Evolutionary conservation across 2,888 invertebrate species (phyloP).

Genomic region (Agrotis exclamationis): DNA sequence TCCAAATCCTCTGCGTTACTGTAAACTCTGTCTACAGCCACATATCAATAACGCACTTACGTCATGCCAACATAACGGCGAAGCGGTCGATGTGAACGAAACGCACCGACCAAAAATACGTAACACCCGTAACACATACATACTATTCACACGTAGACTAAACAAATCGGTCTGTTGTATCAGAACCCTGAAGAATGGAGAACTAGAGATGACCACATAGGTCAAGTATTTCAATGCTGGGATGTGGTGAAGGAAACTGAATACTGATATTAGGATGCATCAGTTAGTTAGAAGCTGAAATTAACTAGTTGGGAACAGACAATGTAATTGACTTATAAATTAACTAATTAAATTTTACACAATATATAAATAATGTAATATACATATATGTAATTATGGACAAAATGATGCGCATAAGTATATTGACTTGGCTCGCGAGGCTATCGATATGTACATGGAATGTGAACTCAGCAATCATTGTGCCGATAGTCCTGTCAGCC

Average conservation of each 20-base stretch:
- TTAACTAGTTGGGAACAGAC: background rate
- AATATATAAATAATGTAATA: too few species aligned
- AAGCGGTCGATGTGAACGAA: conserved; percentile 46
- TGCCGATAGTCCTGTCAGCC: too few species aligned
- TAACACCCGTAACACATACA: too few species aligned
- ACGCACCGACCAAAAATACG: conserved; percentile 58
- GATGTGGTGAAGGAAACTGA: background rate
- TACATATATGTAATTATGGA: too few species aligned
- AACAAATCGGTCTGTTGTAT: conserved; percentile 59
- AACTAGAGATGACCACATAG: conserved; percentile 29
- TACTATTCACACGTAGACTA: conserved; percentile 66
- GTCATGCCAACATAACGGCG: conserved; percentile 48
- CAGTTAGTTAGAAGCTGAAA: background rate
- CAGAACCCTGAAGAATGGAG: conserved; percentile 35
- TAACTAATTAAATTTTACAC: background rate
- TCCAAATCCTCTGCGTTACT: too few species aligned
- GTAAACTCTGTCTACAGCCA: background rate
- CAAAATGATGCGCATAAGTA: too few species aligned
- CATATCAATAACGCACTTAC: conserved; percentile 44
- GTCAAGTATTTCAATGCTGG: conserved; percentile 23
- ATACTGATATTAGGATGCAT: background rate
- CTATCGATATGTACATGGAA: too few species aligned
- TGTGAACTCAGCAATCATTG: too few species aligned
- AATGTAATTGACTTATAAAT: background rate
- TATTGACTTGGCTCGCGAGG: too few species aligned